Conservation (phyloP, 2,888 invertebrate genomes). For the Pedicia rivosa region DNA sequence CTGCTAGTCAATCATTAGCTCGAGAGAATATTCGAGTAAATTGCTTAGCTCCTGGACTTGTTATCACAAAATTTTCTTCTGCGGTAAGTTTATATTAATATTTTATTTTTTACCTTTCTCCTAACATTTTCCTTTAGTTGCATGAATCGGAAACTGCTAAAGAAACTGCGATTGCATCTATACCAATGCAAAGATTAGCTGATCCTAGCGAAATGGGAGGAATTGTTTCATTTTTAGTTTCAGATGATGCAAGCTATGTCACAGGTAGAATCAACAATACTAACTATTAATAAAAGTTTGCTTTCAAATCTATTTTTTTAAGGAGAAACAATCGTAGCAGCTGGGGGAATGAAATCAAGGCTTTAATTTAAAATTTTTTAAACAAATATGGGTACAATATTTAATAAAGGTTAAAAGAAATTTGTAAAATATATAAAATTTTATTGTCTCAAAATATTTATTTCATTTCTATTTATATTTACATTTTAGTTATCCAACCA, state of each 20-base stretch:
- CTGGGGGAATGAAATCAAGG: slow-evolving; percentile 60
- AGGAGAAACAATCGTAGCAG: slow-evolving; percentile 13
- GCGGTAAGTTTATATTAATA: slow-evolving; percentile 39
- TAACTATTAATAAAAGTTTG: too few relatives aligned
- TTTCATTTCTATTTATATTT: neutral
- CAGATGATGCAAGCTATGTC: slow-evolving; percentile 71
- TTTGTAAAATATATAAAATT: neutral
- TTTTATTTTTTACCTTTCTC: slow-evolving; percentile 1
- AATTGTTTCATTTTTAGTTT: slow-evolving; percentile 65
- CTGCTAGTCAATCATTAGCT: slow-evolving; percentile 59
- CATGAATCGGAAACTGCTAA: slow-evolving; percentile 38
- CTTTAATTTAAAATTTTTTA: slow-evolving; percentile 38
- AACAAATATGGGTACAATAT: neutral
- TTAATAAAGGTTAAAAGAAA: neutral
- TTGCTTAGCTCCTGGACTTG: slow-evolving; percentile 81
- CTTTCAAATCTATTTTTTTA: too few relatives aligned
- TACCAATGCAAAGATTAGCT: slow-evolving; percentile 55
- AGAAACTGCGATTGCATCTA: slow-evolving; percentile 37
- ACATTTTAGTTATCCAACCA: slow-evolving; percentile 61
- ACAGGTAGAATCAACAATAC: slow-evolving; percentile 77
- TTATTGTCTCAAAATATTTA: neutral
- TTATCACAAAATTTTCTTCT: slow-evolving; percentile 76
- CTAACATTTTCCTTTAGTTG: slow-evolving; percentile 32
- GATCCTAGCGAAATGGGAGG: slow-evolving; percentile 57
- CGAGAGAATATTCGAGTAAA: slow-evolving; percentile 81